These are phyloP conservation scores for Chloroceryle amazona DNA, from an alignment of 2,797 vertebrate genomes.

Conservation along the genomic window DNA sequence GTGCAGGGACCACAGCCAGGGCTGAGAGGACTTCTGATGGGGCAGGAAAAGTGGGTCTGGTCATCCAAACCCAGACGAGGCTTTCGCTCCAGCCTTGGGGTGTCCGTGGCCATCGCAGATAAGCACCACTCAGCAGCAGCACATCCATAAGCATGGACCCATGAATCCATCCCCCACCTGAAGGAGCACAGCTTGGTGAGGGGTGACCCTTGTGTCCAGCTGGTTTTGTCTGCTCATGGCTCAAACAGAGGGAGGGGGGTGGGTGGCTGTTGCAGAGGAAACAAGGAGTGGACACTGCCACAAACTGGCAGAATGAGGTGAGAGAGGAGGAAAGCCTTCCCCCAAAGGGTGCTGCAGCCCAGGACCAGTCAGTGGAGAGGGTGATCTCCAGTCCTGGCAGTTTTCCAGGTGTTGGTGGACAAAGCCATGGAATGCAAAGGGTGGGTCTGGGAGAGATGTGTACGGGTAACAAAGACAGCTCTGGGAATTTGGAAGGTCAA, in stretches of 20 bases:
- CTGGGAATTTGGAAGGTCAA: background rate
- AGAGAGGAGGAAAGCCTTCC: background rate
- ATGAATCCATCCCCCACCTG: background rate
- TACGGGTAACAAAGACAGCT: background rate
- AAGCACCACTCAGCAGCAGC: background rate
- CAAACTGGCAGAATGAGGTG: background rate
- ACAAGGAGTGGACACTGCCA: accelerated
- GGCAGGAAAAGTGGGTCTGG: background rate
- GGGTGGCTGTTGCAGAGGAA: background rate
- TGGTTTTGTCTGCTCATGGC: accelerated
- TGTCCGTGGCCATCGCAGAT: accelerated
- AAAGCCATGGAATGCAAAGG: background rate
- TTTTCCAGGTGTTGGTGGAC: background rate
- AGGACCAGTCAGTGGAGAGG: background rate
- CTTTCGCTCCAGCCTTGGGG: background rate
- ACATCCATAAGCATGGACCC: background rate
- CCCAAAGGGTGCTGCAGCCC: background rate
- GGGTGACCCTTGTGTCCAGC: accelerated
- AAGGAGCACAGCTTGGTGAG: background rate
- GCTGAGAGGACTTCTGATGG: background rate
- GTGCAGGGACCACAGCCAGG: background rate
- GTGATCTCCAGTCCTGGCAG: background rate
- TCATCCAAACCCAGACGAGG: background rate
- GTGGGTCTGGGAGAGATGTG: accelerated
- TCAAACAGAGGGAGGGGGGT: background rate